Evolutionary conservation across 2,113 vertebrate species (phyloP).

Genomic region (Triplophysa siluroides): DNA sequence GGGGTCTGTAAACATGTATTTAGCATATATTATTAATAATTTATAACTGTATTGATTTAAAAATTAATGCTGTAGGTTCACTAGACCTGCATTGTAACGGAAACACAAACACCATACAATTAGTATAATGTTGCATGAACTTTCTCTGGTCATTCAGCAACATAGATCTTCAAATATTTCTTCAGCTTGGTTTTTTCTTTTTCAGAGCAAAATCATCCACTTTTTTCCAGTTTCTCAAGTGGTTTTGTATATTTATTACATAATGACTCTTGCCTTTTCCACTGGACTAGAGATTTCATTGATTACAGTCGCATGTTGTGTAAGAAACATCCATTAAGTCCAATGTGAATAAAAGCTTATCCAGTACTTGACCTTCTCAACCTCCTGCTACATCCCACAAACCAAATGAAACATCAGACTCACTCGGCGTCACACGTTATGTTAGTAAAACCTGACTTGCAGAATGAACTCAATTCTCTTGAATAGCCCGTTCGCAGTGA

Average conservation of each 20-base stretch:
- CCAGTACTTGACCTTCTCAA: conserved; percentile 27
- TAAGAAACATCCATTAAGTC: conserved; percentile 22
- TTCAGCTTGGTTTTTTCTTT: no score
- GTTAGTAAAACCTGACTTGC: not conserved
- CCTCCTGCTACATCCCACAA: conserved; percentile 10
- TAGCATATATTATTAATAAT: no score
- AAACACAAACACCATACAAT: no score
- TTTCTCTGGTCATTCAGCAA: no score
- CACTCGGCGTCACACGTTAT: not conserved
- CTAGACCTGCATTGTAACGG: no score
- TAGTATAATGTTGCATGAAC: no score
- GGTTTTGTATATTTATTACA: not conserved
- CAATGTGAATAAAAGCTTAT: conserved; percentile 25
- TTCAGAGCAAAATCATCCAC: no score
- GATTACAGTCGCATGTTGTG: conserved; percentile 3
- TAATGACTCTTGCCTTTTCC: not conserved
- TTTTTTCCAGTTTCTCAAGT: no score
- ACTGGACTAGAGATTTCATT: not conserved
- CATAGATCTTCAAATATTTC: no score
- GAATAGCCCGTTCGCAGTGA: conserved; percentile 11
- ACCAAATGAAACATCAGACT: not conserved
- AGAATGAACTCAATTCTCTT: not conserved
- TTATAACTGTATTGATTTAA: no score
- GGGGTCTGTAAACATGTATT: no score
- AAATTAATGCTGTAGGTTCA: no score